Base-by-base conservation (phyloP, 2,888 invertebrate genomes). In the Venusia cambrica region DNA sequence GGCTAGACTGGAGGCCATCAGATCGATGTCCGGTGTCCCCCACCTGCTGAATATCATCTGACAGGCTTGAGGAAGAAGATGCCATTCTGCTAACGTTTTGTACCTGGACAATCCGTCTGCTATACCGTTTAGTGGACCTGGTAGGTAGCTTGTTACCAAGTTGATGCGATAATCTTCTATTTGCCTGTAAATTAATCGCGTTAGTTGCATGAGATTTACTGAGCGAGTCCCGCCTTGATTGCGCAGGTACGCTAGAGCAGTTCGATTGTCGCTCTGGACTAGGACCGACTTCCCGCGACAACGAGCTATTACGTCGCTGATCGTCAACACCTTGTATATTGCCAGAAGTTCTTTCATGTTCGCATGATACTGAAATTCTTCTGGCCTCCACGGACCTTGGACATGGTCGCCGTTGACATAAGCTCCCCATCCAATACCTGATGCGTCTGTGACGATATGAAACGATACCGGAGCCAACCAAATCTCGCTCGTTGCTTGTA, bases 311-410 rank as follows among this genome's bases (percentile, higher is more conserved):
- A 6, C 18, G 2, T 5, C 18, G 1, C 11, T 15, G 0, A 0
- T 4, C 3, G 11, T 8, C 5, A 54, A n/a, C 1, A 41, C 49
- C 4, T 48, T 18, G 3, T 10, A 11, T 0, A 57, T 48, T 0
- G 53, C 21, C 6, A 16, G 52, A 0, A 60, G 12, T 9, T 56
- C 55, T 18, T 51, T 60, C 5, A 17, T n/a, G 31, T 58, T 60
- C 25, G 45, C 45, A 9, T 60, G 57, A 51, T 54, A 57, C 0
- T 2, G 0, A 2, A 2, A 0, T 15, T 57, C 54, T 0, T 38
- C 24, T 1, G 8, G 3, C 0, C 32, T 34, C 57, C 57, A 58
- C 1, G 0, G 1, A 0, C 42, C 47, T 1, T 30, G 14, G 0
- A 37, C 4, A 3, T 8, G 15, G 2, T 7, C 1, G 7, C 41